Percentiles rank a stretch among this genome's conserved stretches.
Evolutionary conservation across 2,113 vertebrate genomes (phyloP).

Genomic region (Prolemur simus): DNA sequence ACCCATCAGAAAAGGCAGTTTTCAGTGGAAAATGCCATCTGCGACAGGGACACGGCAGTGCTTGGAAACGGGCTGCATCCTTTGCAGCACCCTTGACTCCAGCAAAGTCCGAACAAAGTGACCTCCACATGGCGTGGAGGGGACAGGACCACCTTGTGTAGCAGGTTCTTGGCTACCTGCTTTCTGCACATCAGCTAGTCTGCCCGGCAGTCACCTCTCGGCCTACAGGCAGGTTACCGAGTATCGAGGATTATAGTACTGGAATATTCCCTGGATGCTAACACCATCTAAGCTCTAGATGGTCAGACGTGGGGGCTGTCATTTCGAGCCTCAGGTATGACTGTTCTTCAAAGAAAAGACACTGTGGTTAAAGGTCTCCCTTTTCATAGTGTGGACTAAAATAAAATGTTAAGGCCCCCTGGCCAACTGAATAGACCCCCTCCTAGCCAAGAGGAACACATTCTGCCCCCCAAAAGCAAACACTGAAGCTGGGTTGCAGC

Average conservation of each 20-base stretch:
- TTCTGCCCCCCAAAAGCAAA: no score
- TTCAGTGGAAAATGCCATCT: background rate
- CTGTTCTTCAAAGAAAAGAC: background rate
- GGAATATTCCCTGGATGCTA: background rate
- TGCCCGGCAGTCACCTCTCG: background rate
- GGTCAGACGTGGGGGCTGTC: background rate
- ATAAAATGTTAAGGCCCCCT: no score
- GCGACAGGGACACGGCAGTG: background rate
- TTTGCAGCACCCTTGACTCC: background rate
- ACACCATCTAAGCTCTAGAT: background rate
- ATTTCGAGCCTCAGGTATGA: background rate
- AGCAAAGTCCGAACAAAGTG: background rate
- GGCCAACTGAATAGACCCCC: no score
- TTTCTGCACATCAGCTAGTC: background rate
- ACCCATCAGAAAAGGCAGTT: background rate
- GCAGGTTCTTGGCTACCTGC: fast-evolving
- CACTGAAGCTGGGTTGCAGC: no score
- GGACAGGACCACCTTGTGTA: background rate
- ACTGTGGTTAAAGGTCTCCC: background rate
- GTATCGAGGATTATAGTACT: background rate
- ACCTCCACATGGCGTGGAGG: background rate
- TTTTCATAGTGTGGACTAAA: background rate
- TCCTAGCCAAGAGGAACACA: no score
- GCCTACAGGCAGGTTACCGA: fast-evolving
- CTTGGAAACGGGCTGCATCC: background rate